Conservation (phyloP, 2,113 vertebrate genomes). For the Hippocampus zosterae region DNA sequence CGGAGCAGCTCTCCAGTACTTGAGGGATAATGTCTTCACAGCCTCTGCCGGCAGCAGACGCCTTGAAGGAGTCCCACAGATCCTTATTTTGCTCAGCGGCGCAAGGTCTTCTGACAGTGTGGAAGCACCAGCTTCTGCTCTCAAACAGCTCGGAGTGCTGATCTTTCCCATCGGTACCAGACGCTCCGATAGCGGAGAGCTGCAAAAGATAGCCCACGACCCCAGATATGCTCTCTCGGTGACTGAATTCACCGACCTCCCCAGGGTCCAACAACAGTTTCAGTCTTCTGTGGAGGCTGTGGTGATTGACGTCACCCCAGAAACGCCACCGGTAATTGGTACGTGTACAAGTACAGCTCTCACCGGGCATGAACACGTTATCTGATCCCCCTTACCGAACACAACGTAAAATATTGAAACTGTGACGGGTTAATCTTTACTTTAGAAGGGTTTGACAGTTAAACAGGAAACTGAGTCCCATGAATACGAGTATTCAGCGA, state of each 20-base stretch:
- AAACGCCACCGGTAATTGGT: slow-evolving; percentile 25
- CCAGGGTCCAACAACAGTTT: slow-evolving; percentile 22
- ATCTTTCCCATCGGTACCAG: slow-evolving; percentile 60
- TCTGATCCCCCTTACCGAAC: slow-evolving; percentile 44
- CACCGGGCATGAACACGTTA: background rate
- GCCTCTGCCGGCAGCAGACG: slow-evolving; percentile 76
- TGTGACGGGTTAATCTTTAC: background rate
- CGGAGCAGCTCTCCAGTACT: slow-evolving; percentile 52
- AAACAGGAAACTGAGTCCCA: too few species aligned
- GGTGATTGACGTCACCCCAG: too few species aligned
- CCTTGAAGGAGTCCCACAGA: slow-evolving; percentile 45
- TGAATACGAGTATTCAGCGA: too few species aligned
- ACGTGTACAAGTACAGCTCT: slow-evolving; percentile 10
- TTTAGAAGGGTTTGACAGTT: too few species aligned
- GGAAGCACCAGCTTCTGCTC: too few species aligned
- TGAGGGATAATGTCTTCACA: slow-evolving; percentile 68
- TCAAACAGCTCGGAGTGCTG: too few species aligned
- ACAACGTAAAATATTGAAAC: background rate
- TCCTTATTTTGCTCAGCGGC: too few species aligned
- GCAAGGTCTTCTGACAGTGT: too few species aligned
- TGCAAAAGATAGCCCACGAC: slow-evolving; percentile 31
- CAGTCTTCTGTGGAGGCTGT: slow-evolving; percentile 19
- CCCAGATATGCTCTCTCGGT: slow-evolving; percentile 21
- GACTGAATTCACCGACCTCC: slow-evolving; percentile 63
- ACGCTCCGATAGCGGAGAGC: slow-evolving; percentile 3